phyloP scores from a whole-genome alignment of 2,113 vertebrate species.

The Gadus macrocephalus region DNA sequence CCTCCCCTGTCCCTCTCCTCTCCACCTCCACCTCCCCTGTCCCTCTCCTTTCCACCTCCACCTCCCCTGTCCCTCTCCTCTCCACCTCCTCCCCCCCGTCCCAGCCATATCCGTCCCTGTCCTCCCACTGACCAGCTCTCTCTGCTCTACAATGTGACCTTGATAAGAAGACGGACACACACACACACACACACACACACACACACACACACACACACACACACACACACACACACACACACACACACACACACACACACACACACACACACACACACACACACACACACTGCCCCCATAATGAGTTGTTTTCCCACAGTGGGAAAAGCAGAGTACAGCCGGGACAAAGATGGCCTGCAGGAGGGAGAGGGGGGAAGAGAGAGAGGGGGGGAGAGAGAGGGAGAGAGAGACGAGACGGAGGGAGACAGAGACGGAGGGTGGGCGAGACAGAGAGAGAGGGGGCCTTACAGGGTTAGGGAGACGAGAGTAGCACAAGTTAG shows the following conservation, averaged over 20 bases:
- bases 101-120: no score
- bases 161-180: constrained; percentile 53
- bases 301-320: constrained; percentile 78
- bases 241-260: constrained; percentile 7
- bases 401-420: constrained; percentile 28
- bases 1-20: background rate
- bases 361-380: constrained; percentile 7
- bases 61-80: no score
- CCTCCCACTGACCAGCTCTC: constrained; percentile 1
- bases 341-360: constrained; percentile 57
- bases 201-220: no score
- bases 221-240: no score
- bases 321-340: constrained; percentile 32
- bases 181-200: background rate
- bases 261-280: constrained; percentile 31
- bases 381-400: constrained; percentile 9
- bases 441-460: constrained; percentile 22
- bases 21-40: no score
- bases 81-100: no score
- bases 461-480: no score
- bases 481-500: no score
- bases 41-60: no score
- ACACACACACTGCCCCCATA: constrained; percentile 50
- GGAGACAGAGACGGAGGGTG: constrained; percentile 22
- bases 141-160: constrained; percentile 64